Evolutionary conservation across 2,888 invertebrate species (phyloP).

Genomic region (Rugalucina vietnamica): DNA sequence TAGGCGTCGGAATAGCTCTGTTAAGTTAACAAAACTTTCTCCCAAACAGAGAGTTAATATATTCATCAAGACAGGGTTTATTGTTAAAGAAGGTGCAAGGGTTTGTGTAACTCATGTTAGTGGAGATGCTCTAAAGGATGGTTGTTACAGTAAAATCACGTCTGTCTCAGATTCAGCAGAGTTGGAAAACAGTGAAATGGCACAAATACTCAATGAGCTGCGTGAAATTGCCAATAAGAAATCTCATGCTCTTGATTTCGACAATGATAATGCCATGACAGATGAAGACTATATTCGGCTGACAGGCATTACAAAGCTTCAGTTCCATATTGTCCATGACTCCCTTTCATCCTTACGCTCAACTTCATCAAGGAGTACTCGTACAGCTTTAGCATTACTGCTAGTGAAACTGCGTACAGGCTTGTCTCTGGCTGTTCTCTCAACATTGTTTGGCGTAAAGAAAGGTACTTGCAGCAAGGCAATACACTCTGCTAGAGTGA

Average conservation of each 20-base stretch:
- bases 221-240: background rate
- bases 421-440: constrained; percentile 38
- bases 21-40: background rate
- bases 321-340: constrained; percentile 41
- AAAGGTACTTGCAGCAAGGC: constrained; percentile 47
- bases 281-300: constrained; percentile 23
- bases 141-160: background rate
- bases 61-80: background rate
- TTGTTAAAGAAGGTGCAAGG: background rate
- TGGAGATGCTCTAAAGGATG: background rate
- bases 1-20: background rate
- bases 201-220: background rate
- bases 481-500: constrained; percentile 37
- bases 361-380: constrained; percentile 28
- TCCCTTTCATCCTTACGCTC: constrained; percentile 14
- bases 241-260: background rate
- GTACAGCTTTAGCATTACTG: constrained; percentile 47
- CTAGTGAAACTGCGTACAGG: constrained; percentile 46
- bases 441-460: constrained; percentile 45
- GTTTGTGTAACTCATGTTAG: background rate
- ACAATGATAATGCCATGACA: background rate
- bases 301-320: constrained; percentile 21
- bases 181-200: background rate
- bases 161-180: background rate
- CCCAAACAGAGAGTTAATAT: background rate